Percentiles rank a stretch among this genome's conserved stretches.
Conservation (phyloP, 2,797 vertebrate species). For the Chiloscyllium punctatum region DNA sequence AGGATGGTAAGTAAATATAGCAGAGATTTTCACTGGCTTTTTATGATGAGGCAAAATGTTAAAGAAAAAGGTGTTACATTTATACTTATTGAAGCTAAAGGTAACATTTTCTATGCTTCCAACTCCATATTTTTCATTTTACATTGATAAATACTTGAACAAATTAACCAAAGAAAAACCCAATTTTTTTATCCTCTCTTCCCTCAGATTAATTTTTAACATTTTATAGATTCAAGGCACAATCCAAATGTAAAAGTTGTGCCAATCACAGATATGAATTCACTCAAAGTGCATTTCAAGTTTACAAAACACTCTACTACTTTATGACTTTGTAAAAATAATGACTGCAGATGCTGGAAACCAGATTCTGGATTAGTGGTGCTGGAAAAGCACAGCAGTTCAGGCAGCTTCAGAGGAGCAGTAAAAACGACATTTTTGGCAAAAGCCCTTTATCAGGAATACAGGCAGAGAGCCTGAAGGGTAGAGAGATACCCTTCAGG, state of each 20-base stretch:
- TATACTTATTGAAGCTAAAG: background rate
- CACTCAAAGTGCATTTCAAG: background rate
- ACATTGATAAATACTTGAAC: too few relatives aligned
- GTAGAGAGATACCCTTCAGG: too few relatives aligned
- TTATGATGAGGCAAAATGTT: background rate
- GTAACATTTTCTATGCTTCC: background rate
- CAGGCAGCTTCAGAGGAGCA: too few relatives aligned
- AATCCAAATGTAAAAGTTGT: background rate
- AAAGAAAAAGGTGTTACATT: background rate
- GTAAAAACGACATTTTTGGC: too few relatives aligned
- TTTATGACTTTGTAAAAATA: background rate
- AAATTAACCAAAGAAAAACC: background rate
- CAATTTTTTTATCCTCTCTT: background rate
- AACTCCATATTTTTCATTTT: background rate
- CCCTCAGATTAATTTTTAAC: background rate
- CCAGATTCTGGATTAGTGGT: too few relatives aligned
- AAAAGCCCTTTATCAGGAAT: too few relatives aligned
- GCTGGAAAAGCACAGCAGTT: too few relatives aligned
- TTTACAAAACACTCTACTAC: background rate
- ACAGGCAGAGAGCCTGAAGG: too few relatives aligned
- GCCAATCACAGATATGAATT: background rate
- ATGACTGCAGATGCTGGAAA: too few relatives aligned
- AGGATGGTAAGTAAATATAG: background rate
- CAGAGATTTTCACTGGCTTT: background rate
- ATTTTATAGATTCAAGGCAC: background rate